phyloP scores from a whole-genome alignment of 2,797 vertebrate genomes.

The Manis pentadactyla region DNA sequence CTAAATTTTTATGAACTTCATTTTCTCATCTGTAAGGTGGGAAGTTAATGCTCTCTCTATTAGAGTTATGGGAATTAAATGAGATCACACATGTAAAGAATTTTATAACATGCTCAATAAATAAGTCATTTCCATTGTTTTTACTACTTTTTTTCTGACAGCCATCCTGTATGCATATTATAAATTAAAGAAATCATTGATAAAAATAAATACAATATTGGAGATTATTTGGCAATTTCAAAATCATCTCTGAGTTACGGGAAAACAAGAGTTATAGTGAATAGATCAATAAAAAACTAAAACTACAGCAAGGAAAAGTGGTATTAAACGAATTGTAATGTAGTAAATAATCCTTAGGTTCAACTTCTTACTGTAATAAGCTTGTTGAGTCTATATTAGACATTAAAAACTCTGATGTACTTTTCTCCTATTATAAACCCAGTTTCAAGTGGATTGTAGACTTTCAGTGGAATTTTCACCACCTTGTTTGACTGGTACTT shows the following conservation, averaged over 20 bases:
- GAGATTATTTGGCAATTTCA: not conserved
- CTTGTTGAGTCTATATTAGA: not conserved
- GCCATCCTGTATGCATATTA: not conserved
- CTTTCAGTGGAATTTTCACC: not conserved
- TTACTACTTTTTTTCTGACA: not conserved
- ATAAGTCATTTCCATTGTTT: not conserved
- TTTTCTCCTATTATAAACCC: not conserved
- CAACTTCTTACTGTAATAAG: not conserved
- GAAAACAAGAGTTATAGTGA: not conserved
- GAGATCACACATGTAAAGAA: not conserved
- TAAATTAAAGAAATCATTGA: not conserved
- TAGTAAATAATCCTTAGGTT: not conserved
- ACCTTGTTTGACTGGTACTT: not conserved
- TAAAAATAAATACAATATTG: not conserved
- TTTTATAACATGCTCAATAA: not conserved
- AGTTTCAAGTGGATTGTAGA: not conserved
- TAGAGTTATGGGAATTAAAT: slow-evolving; percentile 11
- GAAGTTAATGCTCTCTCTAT: not conserved
- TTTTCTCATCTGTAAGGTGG: not conserved
- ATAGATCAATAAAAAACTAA: not conserved
- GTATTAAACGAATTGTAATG: not conserved
- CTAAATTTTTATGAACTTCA: slow-evolving; percentile 13
- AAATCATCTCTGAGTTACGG: not conserved
- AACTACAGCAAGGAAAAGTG: not conserved
- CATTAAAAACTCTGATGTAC: not conserved